Base-by-base conservation (phyloP, 2,888 invertebrate species). In the Oxytorus armatus region DNA sequence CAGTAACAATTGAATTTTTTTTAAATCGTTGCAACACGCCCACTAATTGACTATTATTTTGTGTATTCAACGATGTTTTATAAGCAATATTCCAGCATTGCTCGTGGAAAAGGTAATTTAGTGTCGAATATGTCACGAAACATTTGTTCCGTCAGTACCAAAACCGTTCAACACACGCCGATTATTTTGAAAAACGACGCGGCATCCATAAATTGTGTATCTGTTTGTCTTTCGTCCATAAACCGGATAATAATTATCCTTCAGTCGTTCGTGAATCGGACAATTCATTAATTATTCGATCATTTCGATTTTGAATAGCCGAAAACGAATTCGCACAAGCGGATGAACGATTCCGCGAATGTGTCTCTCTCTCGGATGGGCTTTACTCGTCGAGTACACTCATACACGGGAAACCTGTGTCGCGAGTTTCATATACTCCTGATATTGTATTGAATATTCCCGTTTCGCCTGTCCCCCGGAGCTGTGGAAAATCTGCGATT, bases 201-300 rank as follows among this genome's bases (percentile, higher is more conserved):
- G 10, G 51, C 29, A 49, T 39, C 29, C 25, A 63, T 55, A 18
- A 51, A 51, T 68, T 47, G 55, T 53, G 57, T 59, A 29, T 29
- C 18, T 51, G 57, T 79, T 79, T 79, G 65, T 49, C 57, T 72
- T 68, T 36, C 53, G 72, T 76, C 51, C 72, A 68, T 72, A 76
- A 57, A 72, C 72, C 76, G 73, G 72, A 80, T 68, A 63, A 80
- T 77, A 77, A 80, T 80, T 73, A 68, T 77, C 72, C 66, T n/a
- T 55, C 39, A 59, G 53, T 29, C 25, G 55, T 73, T 23, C 33
- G 42, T 8, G 44, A 72, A 44, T 70, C 61, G 66, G 16, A 68
- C 68, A 33, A 53, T 63, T 63, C 61, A 73, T 73, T 80, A 76
- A 80, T 80, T 80, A 80, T 80, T 73, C 80, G 53, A 68, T 63